Base-by-base conservation (phyloP, 2,113 vertebrate species). In the Anser cygnoides region DNA sequence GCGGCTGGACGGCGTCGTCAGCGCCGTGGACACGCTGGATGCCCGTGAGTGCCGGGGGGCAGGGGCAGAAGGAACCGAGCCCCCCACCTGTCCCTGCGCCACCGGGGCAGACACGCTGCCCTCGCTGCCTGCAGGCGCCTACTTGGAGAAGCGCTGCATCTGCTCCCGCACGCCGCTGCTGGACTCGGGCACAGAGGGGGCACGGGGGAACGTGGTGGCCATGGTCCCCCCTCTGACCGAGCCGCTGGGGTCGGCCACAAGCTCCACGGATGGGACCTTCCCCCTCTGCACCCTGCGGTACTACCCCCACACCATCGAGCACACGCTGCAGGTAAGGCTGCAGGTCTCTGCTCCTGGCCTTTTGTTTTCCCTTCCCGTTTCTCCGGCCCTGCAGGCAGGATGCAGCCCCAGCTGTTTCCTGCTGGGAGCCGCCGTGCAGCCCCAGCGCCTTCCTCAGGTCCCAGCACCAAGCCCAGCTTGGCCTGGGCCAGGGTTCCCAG, bases 21-120 rank as follows among this genome's bases (percentile, higher is more conserved):
- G 98, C 0, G 99, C 99, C 7, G 92, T 99, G 65, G 99, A 99
- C 90, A 99, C 97, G 2, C 95, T 99, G 50, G 96, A 99, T 76
- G 98, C 98, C 49, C 98, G 99, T 99, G 94, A 99, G 99, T 97
- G 22, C 37, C 4, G 3, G 15, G 19, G 29, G 29, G 52, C 46
- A 49, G 20, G 52, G n/a, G 33, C 25, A 23, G 28, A 18, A 52
- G 52, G 61, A 9, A 3, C 15, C 1, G 8, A 84, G 31, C 8
- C 6, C 25, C 43, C 57, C 1, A 0, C 15, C 28, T 29, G 39
- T 71, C 6, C 25, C 16, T 31, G 28, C 13, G 26, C 62, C 39
- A 41, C 62, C 26, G 11, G 37, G 62, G 26, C 29, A 39, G 39
- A 41, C 25, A 41, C 71, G 63, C 58, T 25, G 20, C 46, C 28